These are phyloP conservation scores for Palythoa grandiflora DNA, from an alignment of 92 coral and sea anemone species.

Conservation along the genomic window DNA sequence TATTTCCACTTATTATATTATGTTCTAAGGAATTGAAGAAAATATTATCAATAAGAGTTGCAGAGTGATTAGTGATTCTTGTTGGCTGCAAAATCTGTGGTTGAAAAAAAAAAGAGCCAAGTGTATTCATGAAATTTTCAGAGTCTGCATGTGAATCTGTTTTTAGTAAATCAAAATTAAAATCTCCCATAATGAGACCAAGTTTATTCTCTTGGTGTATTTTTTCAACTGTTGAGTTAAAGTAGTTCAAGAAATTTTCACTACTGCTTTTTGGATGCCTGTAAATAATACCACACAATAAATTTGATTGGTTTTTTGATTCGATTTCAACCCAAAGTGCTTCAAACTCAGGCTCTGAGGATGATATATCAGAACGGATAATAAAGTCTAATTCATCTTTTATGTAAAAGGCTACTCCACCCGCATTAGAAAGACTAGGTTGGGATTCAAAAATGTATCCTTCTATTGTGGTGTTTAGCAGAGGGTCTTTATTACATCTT, in stretches of 20 bases:
- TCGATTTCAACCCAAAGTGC: neutral
- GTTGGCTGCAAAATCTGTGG: no score
- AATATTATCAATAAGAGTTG: no score
- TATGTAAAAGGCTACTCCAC: neutral
- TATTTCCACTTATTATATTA: no score
- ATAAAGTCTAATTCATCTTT: slow-evolving; percentile 4
- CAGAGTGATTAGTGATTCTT: no score
- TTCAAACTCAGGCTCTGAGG: neutral
- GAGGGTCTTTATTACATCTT: neutral
- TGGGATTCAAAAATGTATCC: neutral
- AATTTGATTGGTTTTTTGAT: neutral
- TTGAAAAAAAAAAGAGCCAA: neutral
- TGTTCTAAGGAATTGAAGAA: no score
- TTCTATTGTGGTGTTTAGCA: neutral
- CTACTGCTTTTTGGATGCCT: neutral
- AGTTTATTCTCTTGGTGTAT: slow-evolving; percentile 2
- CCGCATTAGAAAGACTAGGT: neutral
- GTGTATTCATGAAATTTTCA: neutral
- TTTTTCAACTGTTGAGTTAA: neutral
- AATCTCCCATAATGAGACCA: neutral
- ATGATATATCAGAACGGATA: neutral
- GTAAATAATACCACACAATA: neutral
- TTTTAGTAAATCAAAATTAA: neutral
- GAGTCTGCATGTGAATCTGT: slow-evolving; percentile 7
- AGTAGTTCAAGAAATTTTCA: neutral